These are phyloP conservation scores for Acyrthosiphon pisum DNA, from an alignment of 1,140 invertebrate species.

Conservation along the genomic window DNA sequence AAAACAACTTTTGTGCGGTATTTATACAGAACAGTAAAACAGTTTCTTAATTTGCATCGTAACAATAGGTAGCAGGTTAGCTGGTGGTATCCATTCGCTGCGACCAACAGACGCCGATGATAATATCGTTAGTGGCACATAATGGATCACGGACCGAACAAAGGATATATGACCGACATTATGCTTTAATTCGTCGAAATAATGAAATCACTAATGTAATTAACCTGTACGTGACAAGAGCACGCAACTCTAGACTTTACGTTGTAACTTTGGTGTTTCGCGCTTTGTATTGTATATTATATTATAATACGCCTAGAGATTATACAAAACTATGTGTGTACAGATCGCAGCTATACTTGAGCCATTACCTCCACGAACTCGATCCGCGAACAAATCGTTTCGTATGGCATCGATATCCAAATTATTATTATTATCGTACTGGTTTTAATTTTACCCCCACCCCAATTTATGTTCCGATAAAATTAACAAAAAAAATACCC, in stretches of 20 bases:
- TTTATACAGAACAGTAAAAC: neutral
- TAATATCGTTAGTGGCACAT: neutral
- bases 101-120: neutral
- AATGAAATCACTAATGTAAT: constrained; percentile 25
- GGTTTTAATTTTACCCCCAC: too few relatives aligned
- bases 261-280: neutral
- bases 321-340: too few relatives aligned
- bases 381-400: too few relatives aligned
- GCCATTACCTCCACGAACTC: too few relatives aligned
- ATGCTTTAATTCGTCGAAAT: neutral
- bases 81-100: neutral
- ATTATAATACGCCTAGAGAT: neutral
- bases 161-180: neutral
- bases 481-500: neutral
- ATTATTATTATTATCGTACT: too few relatives aligned
- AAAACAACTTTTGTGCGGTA: neutral
- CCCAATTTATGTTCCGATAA: neutral
- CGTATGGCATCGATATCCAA: too few relatives aligned
- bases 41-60: neutral
- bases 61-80: neutral
- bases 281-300: neutral
- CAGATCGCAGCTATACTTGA: too few relatives aligned
- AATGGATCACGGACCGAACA: neutral
- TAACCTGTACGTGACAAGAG: constrained; percentile 19
- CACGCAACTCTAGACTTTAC: neutral